Evolutionary conservation across 1,140 invertebrate species (phyloP).

Genomic region (Andrena cerasifolii): DNA sequence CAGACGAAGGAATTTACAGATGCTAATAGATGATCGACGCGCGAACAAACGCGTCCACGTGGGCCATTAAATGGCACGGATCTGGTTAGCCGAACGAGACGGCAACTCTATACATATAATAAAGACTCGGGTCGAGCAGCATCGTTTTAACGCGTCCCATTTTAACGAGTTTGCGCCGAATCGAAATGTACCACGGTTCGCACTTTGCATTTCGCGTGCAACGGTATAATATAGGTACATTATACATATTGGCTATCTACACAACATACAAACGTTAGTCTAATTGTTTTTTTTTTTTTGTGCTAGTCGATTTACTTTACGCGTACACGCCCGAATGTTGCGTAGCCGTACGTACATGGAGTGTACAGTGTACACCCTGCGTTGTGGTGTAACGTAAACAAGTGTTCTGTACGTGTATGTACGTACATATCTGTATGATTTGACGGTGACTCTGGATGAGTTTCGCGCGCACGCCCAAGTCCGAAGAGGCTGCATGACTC

Average conservation of each 20-base stretch:
- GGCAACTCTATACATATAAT: neutral
- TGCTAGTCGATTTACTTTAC: constrained; percentile 72
- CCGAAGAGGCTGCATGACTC: no score
- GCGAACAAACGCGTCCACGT: no score
- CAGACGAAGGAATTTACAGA: no score
- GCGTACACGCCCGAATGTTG: constrained; percentile 50
- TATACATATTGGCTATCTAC: constrained; percentile 30
- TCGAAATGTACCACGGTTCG: neutral
- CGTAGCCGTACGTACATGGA: neutral
- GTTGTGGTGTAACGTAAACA: neutral
- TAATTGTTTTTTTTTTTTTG: constrained; percentile 45
- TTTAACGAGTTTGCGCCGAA: constrained; percentile 8
- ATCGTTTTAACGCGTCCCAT: neutral
- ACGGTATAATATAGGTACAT: no score
- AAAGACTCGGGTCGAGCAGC: neutral
- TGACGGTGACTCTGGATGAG: neutral
- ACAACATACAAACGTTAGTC: constrained; percentile 46
- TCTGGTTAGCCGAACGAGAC: no score
- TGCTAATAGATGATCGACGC: no score
- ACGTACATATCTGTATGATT: no score
- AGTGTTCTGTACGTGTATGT: neutral
- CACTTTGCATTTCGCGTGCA: constrained; percentile 7
- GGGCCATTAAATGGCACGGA: no score
- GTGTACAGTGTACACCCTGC: neutral
- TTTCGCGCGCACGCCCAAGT: neutral